Conservation (phyloP, 2,888 invertebrate genomes). For the Megastigmus dorsalis region DNA sequence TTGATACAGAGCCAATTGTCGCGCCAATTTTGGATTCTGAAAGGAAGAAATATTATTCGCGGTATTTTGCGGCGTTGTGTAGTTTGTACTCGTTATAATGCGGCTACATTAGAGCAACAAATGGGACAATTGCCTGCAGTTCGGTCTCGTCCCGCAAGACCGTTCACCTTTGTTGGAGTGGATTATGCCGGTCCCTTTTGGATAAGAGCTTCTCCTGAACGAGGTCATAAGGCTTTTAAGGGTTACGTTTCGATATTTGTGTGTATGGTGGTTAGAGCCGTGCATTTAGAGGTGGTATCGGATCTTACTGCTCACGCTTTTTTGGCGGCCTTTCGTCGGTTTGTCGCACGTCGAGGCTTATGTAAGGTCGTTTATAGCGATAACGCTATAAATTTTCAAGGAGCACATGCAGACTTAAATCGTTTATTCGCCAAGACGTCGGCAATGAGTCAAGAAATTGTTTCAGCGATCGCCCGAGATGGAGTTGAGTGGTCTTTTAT, state of each 20-base stretch:
- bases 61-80: neutral
- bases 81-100: slow-evolving; percentile 36
- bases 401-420: slow-evolving; percentile 20
- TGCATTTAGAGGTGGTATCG: neutral
- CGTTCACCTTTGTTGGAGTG: neutral
- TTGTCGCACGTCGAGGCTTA: neutral
- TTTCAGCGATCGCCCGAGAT: neutral
- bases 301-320: neutral
- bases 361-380: neutral
- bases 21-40: neutral
- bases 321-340: neutral
- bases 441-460: neutral
- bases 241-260: neutral
- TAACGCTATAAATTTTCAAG: slow-evolving; percentile 34
- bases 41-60: neutral
- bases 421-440: neutral
- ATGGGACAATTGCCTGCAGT: slow-evolving; percentile 65
- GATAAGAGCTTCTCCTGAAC: neutral
- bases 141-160: neutral
- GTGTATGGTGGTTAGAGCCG: neutral
- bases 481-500: neutral
- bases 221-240: neutral
- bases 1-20: neutral
- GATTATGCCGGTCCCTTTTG: neutral
- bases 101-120: slow-evolving; percentile 51